These are phyloP conservation scores for Melanerpes formicivorus DNA, from an alignment of 2,113 vertebrate genomes.

Conservation along the genomic window DNA sequence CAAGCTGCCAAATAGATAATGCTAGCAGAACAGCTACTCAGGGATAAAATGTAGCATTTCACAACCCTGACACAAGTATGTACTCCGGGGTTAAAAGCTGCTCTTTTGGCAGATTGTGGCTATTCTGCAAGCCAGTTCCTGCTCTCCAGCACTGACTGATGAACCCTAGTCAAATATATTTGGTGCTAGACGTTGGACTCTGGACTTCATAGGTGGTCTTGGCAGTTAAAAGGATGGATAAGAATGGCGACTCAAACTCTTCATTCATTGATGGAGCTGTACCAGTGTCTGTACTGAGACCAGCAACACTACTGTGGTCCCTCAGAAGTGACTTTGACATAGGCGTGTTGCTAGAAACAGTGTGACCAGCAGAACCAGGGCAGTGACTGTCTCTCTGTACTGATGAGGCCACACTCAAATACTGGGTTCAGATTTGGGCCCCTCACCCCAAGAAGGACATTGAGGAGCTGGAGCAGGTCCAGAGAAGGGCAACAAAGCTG, in stretches of 20 bases:
- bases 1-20: slow-evolving; percentile 25
- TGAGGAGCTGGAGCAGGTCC: too few species aligned
- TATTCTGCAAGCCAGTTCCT: slow-evolving; percentile 30
- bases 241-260: neutral
- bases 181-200: neutral
- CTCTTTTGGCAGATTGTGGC: slow-evolving; percentile 26
- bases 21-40: neutral
- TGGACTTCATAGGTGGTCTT: slow-evolving; percentile 37
- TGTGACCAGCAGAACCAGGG: too few species aligned
- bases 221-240: neutral
- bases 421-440: too few species aligned
- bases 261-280: neutral
- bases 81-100: slow-evolving; percentile 21
- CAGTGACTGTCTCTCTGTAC: too few species aligned
- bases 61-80: slow-evolving; percentile 28
- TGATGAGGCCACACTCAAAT: too few species aligned
- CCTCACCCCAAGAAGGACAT: too few species aligned
- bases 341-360: neutral
- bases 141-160: neutral
- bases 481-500: too few species aligned
- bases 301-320: neutral
- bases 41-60: neutral
- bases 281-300: neutral
- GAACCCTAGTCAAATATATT: slow-evolving; percentile 16
- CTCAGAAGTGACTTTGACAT: neutral